Base-by-base conservation (phyloP, 1,140 invertebrate genomes). In the Caerostris extrusa region DNA sequence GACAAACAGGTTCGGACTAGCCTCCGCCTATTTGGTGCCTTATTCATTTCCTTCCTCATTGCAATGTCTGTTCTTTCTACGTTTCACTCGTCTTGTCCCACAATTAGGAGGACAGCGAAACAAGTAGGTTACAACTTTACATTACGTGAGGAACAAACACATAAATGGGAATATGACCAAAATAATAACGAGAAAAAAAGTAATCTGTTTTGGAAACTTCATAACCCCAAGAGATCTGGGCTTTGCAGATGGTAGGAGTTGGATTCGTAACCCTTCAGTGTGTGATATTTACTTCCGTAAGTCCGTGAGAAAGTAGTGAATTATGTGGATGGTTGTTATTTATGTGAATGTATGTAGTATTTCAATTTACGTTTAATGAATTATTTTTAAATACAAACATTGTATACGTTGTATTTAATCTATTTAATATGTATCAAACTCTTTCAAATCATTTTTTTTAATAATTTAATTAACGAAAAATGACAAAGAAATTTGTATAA, bases 1-100 rank as follows among this genome's bases (percentile, higher is more conserved):
- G 85, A 88, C 85, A 93, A 89, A 93, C 92, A 88, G 92, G 92
- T 93, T 93, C n/a, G 56, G 69, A 67, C 83, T 50, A 93, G 83
- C 83, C 83, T 83, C 85, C 64, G n/a, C 56, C 61, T 85, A 12
- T 90, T 50, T 69, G n/a, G 10, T 71, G 88, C 56, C 71, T 82
- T 60, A 53, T 71, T 71, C 57, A 71, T 7, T n/a, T 34, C 86
- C 55, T 14, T 55, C 87, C 55, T 55, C 82, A 53, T 58, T 34
- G 55, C 57, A 10, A 12, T 81, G n/a, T 34, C 34, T 60, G 34
- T 57, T 61, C 69, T 82, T 77, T 61, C 57, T 77, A 82, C 57
- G 53, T 61, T 69, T 56, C 90, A 57, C 56, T 34, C 85, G 53
- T 14, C 88, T 17, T 91, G 69, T 91, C 58, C 71, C n/a, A 81